A percentile compares a stretch with the other conserved stretches of the same genome.
phyloP scores from a whole-genome alignment of 2,888 invertebrate species.

The Caprella mutica region DNA sequence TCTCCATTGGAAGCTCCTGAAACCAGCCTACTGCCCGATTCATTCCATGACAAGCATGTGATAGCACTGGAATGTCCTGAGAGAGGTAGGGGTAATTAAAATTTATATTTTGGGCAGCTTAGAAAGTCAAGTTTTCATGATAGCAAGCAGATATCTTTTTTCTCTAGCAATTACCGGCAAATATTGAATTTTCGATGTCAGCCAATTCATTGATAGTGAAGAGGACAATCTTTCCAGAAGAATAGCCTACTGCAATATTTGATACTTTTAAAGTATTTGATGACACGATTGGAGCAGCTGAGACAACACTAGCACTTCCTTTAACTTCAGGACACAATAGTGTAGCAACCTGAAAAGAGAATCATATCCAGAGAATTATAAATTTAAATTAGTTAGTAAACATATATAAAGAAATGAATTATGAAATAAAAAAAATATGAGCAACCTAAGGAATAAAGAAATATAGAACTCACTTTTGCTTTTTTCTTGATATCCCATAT shows the following conservation, averaged over 20 bases:
- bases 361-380: not conserved
- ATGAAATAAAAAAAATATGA: not conserved
- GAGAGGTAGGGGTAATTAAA: too few species aligned
- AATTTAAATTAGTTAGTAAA: not conserved
- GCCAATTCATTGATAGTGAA: constrained; percentile 16
- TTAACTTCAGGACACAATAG: constrained; percentile 21
- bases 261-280: constrained; percentile 24
- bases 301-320: constrained; percentile 15
- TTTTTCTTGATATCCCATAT: constrained; percentile 26
- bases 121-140: not conserved
- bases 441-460: not conserved
- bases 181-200: constrained; percentile 14
- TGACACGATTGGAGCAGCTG: constrained; percentile 14
- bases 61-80: constrained; percentile 25
- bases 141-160: not conserved
- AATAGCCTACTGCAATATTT: constrained; percentile 28
- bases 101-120: too few species aligned
- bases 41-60: constrained; percentile 25
- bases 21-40: constrained; percentile 29
- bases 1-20: constrained; percentile 43
- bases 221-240: constrained; percentile 21
- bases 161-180: constrained; percentile 16
- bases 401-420: not conserved
- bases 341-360: constrained; percentile 27
- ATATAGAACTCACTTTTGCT: constrained; percentile 2